Evolutionary conservation across 2,113 vertebrate species (phyloP).

Genomic region (Cyprinodon variegatus): DNA sequence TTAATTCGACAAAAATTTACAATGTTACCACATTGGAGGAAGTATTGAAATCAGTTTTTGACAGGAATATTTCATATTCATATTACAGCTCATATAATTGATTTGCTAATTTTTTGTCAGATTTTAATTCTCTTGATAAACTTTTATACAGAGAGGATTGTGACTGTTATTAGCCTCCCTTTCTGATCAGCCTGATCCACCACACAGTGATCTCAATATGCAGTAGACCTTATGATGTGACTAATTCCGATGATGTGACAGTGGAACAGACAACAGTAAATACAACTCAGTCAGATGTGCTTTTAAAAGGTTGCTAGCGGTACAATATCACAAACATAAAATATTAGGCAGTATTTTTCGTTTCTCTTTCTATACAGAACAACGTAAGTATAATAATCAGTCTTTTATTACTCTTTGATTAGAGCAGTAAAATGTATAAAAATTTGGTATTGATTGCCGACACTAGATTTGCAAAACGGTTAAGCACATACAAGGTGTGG

Average conservation of each 20-base stretch:
- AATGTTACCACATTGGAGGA: too few species aligned
- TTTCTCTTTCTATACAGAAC: background rate
- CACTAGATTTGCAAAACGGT: too few species aligned
- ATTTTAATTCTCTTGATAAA: background rate
- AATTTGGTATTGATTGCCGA: too few species aligned
- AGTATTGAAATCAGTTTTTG: background rate
- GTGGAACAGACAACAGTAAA: background rate
- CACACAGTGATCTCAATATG: conserved; percentile 9
- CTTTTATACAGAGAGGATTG: background rate
- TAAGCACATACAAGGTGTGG: too few species aligned
- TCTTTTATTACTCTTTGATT: too few species aligned
- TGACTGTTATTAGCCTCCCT: background rate
- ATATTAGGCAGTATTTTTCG: background rate
- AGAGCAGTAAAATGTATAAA: too few species aligned
- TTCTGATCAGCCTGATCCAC: background rate
- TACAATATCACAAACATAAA: conserved; percentile 24
- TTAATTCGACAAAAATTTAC: too few species aligned
- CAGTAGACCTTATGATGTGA: conserved; percentile 30
- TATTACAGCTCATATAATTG: background rate
- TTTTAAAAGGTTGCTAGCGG: conserved; percentile 35
- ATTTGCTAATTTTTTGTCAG: background rate
- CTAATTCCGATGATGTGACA: conserved; percentile 9
- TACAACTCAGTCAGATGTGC: background rate
- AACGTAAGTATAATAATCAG: background rate
- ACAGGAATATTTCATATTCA: too few species aligned